Evolutionary conservation across 2,113 vertebrate species (phyloP).

Genomic region (Herpetotheres cachinnans): DNA sequence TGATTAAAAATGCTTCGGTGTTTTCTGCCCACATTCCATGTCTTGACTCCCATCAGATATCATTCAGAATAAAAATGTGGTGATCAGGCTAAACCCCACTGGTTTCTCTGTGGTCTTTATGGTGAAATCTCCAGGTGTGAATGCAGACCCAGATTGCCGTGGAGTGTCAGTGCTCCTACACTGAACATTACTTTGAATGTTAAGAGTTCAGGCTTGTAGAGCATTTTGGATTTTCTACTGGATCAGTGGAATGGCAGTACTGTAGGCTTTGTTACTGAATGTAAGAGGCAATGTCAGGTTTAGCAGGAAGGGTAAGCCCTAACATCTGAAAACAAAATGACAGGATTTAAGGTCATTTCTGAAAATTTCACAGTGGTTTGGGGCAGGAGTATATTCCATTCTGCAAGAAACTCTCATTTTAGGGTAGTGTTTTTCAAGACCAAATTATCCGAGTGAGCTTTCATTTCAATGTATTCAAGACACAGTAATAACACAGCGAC

Average conservation of each 20-base stretch:
- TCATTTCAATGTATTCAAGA: not conserved
- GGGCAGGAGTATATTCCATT: not conserved
- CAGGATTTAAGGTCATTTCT: conserved; percentile 14
- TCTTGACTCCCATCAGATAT: not conserved
- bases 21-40: not conserved
- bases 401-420: not conserved
- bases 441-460: not conserved
- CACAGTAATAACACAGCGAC: not conserved
- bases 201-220: conserved; percentile 23
- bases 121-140: not conserved
- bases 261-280: conserved; percentile 37
- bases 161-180: not conserved
- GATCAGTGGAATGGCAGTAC: conserved; percentile 37
- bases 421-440: not conserved
- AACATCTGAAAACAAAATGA: conserved; percentile 47
- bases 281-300: conserved; percentile 32
- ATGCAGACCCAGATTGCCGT: not conserved
- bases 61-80: not conserved
- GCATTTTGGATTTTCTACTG: not conserved
- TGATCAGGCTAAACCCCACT: not conserved
- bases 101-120: not conserved
- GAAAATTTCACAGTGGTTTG: not conserved
- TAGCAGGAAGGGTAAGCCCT: conserved; percentile 29
- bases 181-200: conserved; percentile 14
- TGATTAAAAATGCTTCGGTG: not conserved